Conservation (phyloP, 2,888 invertebrate genomes). For the Lasioglossum leucozonium region DNA sequence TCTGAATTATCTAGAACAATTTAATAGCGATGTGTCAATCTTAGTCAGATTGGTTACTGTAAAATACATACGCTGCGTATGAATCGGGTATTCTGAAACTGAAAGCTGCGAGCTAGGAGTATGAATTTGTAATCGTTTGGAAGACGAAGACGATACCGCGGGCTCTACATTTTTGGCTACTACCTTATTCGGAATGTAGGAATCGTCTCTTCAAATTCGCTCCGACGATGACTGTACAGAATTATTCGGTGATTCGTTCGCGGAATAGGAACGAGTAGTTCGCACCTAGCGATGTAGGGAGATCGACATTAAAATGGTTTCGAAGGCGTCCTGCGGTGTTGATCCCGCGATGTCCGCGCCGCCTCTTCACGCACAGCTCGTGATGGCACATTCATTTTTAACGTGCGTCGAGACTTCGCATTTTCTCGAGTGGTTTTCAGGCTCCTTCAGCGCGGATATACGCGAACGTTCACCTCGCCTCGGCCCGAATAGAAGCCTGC, state of each 20-base stretch:
- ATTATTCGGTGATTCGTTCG: too few relatives aligned
- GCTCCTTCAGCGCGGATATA: slow-evolving; percentile 28
- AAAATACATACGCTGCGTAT: neutral
- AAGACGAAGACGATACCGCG: too few relatives aligned
- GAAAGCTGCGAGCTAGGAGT: neutral
- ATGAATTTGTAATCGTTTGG: neutral
- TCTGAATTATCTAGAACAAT: neutral
- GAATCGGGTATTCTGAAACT: neutral
- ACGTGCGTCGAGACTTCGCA: slow-evolving; percentile 49
- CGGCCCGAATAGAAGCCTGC: slow-evolving; percentile 17
- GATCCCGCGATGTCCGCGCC: neutral
- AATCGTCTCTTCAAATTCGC: too few relatives aligned
- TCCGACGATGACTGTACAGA: too few relatives aligned
- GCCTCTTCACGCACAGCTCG: neutral
- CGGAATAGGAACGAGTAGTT: too few relatives aligned
- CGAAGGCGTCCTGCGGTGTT: neutral
- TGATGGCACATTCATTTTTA: slow-evolving; percentile 64
- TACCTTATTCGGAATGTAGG: too few relatives aligned
- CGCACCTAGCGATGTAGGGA: neutral
- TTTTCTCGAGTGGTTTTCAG: slow-evolving; percentile 64
- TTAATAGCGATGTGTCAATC: neutral
- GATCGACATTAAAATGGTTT: neutral
- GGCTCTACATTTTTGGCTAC: too few relatives aligned
- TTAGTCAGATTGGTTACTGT: neutral
- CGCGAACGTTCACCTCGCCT: slow-evolving; percentile 41